These are phyloP conservation scores for Tetheella fluctuosa DNA, from an alignment of 2,888 invertebrate species.

Conservation along the genomic window DNA sequence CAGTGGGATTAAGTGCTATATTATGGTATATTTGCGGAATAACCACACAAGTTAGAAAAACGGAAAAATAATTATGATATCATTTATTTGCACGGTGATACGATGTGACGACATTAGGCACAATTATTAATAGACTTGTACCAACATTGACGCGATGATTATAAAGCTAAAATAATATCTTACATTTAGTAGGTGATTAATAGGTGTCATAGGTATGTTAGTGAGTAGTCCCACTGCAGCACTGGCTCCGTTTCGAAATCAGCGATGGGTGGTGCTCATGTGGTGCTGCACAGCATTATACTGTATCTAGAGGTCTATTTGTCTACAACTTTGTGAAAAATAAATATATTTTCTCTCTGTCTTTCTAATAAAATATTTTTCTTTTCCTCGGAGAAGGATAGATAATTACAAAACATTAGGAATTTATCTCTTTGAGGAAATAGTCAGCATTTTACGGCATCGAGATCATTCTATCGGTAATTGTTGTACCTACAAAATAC, in stretches of 20 bases:
- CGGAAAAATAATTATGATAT: constrained; percentile 34
- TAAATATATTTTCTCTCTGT: too few species aligned
- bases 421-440: too few species aligned
- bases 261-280: too few species aligned
- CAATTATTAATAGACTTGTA: constrained; percentile 21
- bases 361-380: too few species aligned
- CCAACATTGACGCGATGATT: constrained; percentile 15
- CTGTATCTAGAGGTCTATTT: too few species aligned
- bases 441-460: too few species aligned
- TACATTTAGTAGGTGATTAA: neutral
- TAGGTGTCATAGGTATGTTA: neutral
- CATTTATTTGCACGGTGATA: constrained; percentile 34
- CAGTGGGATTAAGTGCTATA: constrained; percentile 29
- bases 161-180: too few species aligned
- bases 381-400: neutral
- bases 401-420: neutral
- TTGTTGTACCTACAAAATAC: neutral
- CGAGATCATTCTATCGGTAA: too few species aligned
- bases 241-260: too few species aligned
- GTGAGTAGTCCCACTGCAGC: neutral
- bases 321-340: too few species aligned
- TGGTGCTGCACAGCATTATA: too few species aligned
- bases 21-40: constrained; percentile 34
- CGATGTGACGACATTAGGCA: neutral
- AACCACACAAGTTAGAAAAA: constrained; percentile 26